These are phyloP conservation scores for Microcebus jonahi DNA, from an alignment of 2,113 vertebrate genomes.

Conservation along the genomic window DNA sequence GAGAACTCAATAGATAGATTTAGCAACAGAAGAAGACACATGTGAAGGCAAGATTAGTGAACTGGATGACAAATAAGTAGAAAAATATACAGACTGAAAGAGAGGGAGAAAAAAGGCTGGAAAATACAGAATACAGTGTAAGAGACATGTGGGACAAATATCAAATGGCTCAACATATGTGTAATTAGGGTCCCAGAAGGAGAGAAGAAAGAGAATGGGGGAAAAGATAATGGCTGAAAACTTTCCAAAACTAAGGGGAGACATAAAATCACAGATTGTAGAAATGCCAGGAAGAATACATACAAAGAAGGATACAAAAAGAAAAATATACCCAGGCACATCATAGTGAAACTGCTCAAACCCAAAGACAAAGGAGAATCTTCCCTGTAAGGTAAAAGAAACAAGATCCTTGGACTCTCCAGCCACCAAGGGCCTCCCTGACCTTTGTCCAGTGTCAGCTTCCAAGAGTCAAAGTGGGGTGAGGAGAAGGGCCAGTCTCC, in stretches of 20 bases:
- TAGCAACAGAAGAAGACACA: constrained; percentile 8
- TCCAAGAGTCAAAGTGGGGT: not conserved
- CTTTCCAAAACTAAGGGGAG: not conserved
- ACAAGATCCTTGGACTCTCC: not conserved
- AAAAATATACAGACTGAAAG: not conserved
- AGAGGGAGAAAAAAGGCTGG: accelerated
- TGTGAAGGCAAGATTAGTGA: not conserved
- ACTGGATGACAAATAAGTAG: not conserved
- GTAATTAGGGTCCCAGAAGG: not conserved
- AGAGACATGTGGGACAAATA: not conserved
- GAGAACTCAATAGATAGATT: not conserved
- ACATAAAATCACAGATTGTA: not conserved
- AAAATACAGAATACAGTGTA: not conserved
- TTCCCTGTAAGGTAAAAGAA: not conserved
- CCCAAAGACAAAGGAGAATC: not conserved
- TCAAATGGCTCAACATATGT: not conserved
- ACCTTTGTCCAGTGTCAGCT: not conserved
- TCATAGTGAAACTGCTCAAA: not conserved
- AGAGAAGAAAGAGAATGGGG: not conserved
- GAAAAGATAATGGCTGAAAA: not conserved
- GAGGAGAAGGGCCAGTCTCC: not conserved
- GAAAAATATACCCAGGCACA: not conserved
- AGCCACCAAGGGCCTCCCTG: not conserved
- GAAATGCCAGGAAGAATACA: not conserved
- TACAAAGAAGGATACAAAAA: not conserved